Evolutionary conservation across 2,113 vertebrate species (phyloP).

Genomic region (Tyto alba): DNA sequence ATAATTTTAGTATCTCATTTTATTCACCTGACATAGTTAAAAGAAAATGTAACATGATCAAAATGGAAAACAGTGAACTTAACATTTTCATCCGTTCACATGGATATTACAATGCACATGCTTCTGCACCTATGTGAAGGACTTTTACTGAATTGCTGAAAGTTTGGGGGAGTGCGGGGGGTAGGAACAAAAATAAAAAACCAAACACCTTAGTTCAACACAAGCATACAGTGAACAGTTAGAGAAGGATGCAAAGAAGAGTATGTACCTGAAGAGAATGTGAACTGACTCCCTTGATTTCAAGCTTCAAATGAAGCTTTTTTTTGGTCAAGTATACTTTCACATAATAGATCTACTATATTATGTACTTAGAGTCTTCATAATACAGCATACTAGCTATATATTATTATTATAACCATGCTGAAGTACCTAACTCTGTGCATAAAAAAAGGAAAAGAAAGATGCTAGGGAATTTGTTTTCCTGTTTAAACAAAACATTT

Average conservation of each 20-base stretch:
- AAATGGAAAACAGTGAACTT: background rate
- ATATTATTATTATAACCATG: background rate
- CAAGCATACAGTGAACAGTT: background rate
- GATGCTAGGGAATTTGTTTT: background rate
- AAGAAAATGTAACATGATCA: background rate
- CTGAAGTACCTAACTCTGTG: background rate
- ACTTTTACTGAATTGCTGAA: background rate
- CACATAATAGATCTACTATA: background rate
- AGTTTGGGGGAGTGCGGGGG: background rate
- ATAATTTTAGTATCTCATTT: background rate
- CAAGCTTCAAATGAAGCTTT: background rate
- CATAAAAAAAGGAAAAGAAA: background rate
- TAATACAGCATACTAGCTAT: background rate
- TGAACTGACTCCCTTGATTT: background rate
- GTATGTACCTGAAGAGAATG: background rate
- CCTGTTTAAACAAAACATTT: background rate
- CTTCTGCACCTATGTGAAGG: background rate
- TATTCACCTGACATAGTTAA: background rate
- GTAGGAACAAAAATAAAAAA: background rate
- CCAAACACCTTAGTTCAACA: background rate
- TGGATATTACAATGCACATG: background rate
- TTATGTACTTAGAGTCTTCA: background rate
- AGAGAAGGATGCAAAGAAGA: background rate
- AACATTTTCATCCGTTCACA: background rate
- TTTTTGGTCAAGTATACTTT: background rate